Base-by-base conservation (phyloP, 2,888 invertebrate species). In the Drosophila leonis region DNA sequence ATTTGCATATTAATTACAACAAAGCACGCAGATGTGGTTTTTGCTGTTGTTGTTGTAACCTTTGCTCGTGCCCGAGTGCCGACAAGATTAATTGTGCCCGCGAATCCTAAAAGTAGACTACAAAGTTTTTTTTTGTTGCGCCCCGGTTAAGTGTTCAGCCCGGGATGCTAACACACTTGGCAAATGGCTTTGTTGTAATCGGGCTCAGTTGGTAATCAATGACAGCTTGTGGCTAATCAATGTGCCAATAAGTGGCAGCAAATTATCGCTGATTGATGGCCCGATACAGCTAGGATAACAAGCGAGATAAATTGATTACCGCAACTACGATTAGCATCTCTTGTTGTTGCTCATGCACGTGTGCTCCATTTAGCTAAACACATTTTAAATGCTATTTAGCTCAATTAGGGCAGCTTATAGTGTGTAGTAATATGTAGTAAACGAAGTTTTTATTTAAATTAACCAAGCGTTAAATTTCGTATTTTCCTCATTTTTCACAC, bases 1-100 rank as follows among this genome's bases (percentile, higher is more conserved):
- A 82, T 84, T 83, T 82, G 82, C 83, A 83, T 83, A 87, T 83
- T 83, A 83, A 83, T 83, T 87, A 84, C 84, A 86, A 82, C 82
- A 80, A 83, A 85, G 73, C 80, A 80, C 71, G 65, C 65, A 64
- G 56, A 56, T 67, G 56, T 68, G 44, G 24, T 4, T 44, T 13
- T 44, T 44, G 44, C 27, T 60, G 37, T 46, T 65, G 49, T 20
- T 49, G 61, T 39, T 44, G 27, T 24, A 24, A 24, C 49, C 67
- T 55, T 52, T 61, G 49, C 48, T 67, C 54, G 56, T 52, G 60
- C 54, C 35, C 56, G 68, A 80, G 82, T 86, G 82, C 81, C 68
- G 56, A 63, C 66, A 83, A 82, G 82, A 82, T 83, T 83, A 81
- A 82, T 83, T 72, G 75, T 70, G 46, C 48, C 41, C 46, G 56